Percentiles rank a stretch among this genome's conserved stretches.
Evolutionary conservation across 2,888 invertebrate genomes (phyloP).

Genomic region (Agonopterix heracliana): DNA sequence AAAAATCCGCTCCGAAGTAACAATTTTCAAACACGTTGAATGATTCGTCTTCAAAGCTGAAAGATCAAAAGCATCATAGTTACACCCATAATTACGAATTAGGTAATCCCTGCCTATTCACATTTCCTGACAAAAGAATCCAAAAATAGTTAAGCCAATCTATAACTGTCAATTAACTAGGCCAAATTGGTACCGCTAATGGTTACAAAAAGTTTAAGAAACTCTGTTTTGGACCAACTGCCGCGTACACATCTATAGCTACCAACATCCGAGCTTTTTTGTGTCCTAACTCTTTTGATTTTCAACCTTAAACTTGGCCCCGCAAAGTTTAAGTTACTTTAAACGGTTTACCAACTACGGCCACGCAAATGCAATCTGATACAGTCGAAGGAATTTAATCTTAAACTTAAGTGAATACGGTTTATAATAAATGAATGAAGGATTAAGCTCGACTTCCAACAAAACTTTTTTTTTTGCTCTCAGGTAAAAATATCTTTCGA

Average conservation of each 20-base stretch:
- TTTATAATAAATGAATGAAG: fast-evolving
- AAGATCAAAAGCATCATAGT: neutral
- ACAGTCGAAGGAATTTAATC: constrained; percentile 13
- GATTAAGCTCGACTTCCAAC: constrained; percentile 1
- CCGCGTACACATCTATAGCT: constrained; percentile 51
- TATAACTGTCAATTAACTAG: neutral
- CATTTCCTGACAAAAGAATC: neutral
- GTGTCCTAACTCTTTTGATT: neutral
- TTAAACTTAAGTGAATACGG: constrained; percentile 10
- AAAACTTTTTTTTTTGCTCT: constrained; percentile 63
- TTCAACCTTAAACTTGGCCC: constrained; percentile 8
- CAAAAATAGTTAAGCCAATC: neutral
- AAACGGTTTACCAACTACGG: constrained; percentile 22
- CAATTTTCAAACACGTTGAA: no score
- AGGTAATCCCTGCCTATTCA: neutral
- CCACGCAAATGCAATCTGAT: constrained; percentile 46
- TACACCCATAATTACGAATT: neutral
- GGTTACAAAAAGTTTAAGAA: constrained; percentile 41
- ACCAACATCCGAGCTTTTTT: constrained; percentile 36
- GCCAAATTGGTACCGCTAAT: neutral
- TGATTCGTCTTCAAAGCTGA: no score
- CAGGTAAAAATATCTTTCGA: constrained; percentile 69
- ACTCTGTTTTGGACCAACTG: constrained; percentile 58
- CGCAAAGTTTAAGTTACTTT: constrained; percentile 24
- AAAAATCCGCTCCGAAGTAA: no score